Conservation (phyloP, 2,797 vertebrate species). For the Lepus townsendii region DNA sequence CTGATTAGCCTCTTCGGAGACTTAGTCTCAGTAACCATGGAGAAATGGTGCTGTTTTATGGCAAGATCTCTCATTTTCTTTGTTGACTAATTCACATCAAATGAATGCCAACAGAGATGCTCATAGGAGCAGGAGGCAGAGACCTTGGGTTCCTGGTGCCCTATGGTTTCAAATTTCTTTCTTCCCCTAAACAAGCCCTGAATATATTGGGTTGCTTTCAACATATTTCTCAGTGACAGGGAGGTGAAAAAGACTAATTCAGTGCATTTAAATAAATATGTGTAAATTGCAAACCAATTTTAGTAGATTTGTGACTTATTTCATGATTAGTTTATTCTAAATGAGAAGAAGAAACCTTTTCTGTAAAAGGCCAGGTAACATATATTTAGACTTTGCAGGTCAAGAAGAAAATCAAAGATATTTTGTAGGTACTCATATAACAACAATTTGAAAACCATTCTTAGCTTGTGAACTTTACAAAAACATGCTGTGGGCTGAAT, state of each 20-base stretch:
- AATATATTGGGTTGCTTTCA: slow-evolving; percentile 60
- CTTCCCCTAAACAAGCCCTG: slow-evolving; percentile 58
- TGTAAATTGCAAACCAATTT: slow-evolving; percentile 37
- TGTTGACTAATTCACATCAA: slow-evolving; percentile 66
- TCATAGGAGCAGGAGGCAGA: slow-evolving; percentile 45
- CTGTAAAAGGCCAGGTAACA: background rate
- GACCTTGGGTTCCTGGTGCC: slow-evolving; percentile 29
- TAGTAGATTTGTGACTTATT: background rate
- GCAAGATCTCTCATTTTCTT: slow-evolving; percentile 37
- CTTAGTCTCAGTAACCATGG: slow-evolving; percentile 20
- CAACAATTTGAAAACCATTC: slow-evolving; percentile 16
- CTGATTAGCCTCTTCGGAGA: slow-evolving; percentile 63
- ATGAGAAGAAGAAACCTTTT: slow-evolving; percentile 16
- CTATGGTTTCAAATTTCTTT: background rate
- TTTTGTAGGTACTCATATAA: background rate
- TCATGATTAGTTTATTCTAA: slow-evolving; percentile 39
- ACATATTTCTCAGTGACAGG: background rate
- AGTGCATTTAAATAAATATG: background rate
- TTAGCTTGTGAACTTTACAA: slow-evolving; percentile 15
- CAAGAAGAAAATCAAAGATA: background rate
- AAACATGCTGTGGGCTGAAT: background rate
- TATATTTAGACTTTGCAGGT: background rate
- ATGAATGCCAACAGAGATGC: slow-evolving; percentile 13
- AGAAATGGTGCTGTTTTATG: slow-evolving; percentile 69
- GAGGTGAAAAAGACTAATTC: background rate